These are phyloP conservation scores for Ciona savignyi DNA, from an alignment of 23 tunicate species.

Conservation along the genomic window DNA sequence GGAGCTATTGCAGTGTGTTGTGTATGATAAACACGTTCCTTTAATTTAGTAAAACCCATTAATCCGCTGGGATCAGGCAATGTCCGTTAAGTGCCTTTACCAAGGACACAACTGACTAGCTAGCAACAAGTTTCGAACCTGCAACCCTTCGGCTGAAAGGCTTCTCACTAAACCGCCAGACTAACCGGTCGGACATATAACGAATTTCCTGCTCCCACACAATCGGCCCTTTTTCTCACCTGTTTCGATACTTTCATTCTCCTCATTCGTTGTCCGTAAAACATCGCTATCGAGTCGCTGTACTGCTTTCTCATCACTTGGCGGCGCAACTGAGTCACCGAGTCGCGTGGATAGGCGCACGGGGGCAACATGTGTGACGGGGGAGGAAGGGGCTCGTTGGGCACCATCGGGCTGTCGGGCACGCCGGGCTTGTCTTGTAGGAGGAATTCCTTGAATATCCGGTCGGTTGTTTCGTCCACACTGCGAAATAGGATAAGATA, in stretches of 20 bases:
- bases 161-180: too few relatives aligned
- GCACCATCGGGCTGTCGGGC: not conserved
- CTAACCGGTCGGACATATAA: too few relatives aligned
- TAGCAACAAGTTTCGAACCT: too few relatives aligned
- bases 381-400: constrained; percentile 43
- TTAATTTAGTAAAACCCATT: too few relatives aligned
- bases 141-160: too few relatives aligned
- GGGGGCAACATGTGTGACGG: constrained; percentile 71
- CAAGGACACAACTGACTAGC: too few relatives aligned
- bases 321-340: constrained; percentile 50
- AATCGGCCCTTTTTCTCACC: constrained; percentile 32
- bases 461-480: constrained; percentile 65
- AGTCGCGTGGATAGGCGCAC: constrained; percentile 6
- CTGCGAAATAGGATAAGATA: constrained; percentile 11
- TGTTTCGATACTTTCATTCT: constrained; percentile 61
- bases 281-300: constrained; percentile 86
- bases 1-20: too few relatives aligned
- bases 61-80: too few relatives aligned
- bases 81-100: too few relatives aligned
- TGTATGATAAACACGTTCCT: too few relatives aligned
- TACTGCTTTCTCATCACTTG: constrained; percentile 86
- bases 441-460: constrained; percentile 63
- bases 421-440: constrained; percentile 15
- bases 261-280: constrained; percentile 70
- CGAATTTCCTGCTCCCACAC: too few relatives aligned